Evolutionary conservation across 2,113 vertebrate species (phyloP).

Genomic region (Maccullochella peelii): DNA sequence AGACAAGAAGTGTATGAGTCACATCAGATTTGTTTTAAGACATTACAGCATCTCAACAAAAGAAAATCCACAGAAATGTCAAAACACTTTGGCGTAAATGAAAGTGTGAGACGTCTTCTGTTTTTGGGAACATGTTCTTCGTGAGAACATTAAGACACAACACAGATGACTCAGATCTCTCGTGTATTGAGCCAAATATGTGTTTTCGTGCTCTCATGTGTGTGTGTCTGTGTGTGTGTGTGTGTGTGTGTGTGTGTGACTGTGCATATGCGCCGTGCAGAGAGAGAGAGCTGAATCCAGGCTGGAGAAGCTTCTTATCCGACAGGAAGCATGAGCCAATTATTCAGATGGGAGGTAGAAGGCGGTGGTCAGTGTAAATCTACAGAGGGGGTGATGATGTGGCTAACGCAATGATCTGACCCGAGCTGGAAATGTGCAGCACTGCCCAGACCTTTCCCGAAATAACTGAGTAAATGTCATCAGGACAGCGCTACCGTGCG

Average conservation of each 20-base stretch:
- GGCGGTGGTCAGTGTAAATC: constrained; percentile 62
- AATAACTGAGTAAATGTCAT: constrained; percentile 74
- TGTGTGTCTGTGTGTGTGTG: constrained; percentile 7
- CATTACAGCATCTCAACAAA: constrained; percentile 2
- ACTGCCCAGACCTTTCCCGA: constrained; percentile 55
- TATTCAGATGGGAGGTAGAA: constrained; percentile 39
- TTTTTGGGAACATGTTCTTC: constrained; percentile 35
- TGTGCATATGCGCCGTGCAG: constrained; percentile 1
- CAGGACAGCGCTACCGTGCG: constrained; percentile 3
- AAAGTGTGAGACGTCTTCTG: constrained; percentile 27
- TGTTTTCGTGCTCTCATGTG: constrained; percentile 15
- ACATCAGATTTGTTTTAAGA: constrained; percentile 23
- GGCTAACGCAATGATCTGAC: constrained; percentile 54
- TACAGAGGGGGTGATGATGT: constrained; percentile 48
- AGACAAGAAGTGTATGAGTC: not conserved
- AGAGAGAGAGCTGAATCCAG: constrained; percentile 32
- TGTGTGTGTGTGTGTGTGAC: not conserved
- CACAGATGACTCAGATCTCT: constrained; percentile 53
- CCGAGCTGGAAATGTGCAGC: constrained; percentile 55
- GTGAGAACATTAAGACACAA: constrained; percentile 42
- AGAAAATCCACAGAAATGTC: constrained; percentile 33
- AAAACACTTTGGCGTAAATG: constrained; percentile 26
- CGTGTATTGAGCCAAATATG: constrained; percentile 41
- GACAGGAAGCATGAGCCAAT: constrained; percentile 35
- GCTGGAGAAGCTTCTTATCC: constrained; percentile 36